Evolutionary conservation across 2,113 vertebrate genomes (phyloP).

Genomic region (Brachypodius melanocephalos): DNA sequence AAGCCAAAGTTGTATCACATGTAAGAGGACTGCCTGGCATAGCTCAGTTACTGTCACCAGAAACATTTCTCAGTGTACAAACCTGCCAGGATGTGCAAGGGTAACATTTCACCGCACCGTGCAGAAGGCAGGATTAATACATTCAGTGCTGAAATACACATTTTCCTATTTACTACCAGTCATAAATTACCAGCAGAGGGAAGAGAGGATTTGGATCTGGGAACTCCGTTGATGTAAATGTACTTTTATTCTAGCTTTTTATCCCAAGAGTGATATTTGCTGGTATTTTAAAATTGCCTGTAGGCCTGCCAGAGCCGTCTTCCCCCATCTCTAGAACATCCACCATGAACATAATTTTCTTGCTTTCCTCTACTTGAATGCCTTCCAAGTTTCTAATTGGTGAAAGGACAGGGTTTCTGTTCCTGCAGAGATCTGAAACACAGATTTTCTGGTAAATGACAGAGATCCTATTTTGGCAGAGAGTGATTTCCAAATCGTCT

Average conservation of each 20-base stretch:
- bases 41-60: not conserved
- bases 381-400: not conserved
- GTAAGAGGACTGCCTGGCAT: not conserved
- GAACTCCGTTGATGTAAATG: not conserved
- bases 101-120: not conserved
- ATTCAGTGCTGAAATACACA: not conserved
- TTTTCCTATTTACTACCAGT: not conserved
- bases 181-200: not conserved
- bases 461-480: not conserved
- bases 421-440: not conserved
- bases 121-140: not conserved
- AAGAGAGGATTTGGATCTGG: not conserved
- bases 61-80: not conserved
- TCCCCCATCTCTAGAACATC: not conserved
- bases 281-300: not conserved
- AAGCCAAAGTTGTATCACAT: not conserved
- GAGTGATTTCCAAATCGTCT: not conserved
- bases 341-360: not conserved
- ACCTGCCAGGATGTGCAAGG: not conserved
- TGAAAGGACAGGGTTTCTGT: not conserved
- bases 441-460: conserved; percentile 13
- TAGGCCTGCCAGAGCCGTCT: not conserved
- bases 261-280: not conserved
- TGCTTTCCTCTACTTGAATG: not conserved
- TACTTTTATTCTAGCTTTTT: conserved; percentile 6